Base-by-base conservation (phyloP, 2,888 invertebrate genomes). In the Ophion costatus region DNA sequence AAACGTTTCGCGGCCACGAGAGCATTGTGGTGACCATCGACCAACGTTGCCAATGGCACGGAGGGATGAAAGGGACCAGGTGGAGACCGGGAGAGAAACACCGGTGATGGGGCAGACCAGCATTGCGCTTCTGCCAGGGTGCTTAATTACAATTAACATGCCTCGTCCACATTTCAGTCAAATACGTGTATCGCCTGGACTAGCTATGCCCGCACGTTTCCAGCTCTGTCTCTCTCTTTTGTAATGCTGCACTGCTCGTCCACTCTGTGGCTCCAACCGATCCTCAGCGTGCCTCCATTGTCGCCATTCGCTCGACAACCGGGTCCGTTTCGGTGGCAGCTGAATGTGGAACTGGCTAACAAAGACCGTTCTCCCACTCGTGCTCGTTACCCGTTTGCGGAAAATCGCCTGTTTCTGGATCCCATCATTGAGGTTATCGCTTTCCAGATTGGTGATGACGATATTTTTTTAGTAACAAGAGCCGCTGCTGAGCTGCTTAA, bases 101-200 rank as follows among this genome's bases (percentile, higher is more conserved):
- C 42, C 74, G 42, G 74, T 63, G 33, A 59, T 51, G 59, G 45
- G 78, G 66, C 78, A 57, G 71, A 79, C 78, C 75, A 75, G 84
- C 75, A 79, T 84, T 75, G 74, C 81, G 74, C 69, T 69, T 79
- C 79, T 82, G 76, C 76, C 70, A 67, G 78, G 57, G 56, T 57
- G 82, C 79, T 85, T 85, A 85, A 85, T 85, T 85, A 85, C 82
- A 85, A 85, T 85, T 85, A 85, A 85, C 84, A 85, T 76, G 84
- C 82, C 82, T 85, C 67, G 82, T 67, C 69, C 71, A 85, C 84
- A 82, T 85, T 85, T 85, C 82, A 75, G 79, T 85, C 71, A 67
- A 85, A 79, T 78, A 79, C 76, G 71, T 79, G 75, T 81, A 85
- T 85, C 80, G 84, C 79, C 70, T 75, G 80, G 56, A 56, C 71